These are phyloP conservation scores for Micrastur ruficollis DNA, from an alignment of 2,797 vertebrate genomes.

Conservation along the genomic window DNA sequence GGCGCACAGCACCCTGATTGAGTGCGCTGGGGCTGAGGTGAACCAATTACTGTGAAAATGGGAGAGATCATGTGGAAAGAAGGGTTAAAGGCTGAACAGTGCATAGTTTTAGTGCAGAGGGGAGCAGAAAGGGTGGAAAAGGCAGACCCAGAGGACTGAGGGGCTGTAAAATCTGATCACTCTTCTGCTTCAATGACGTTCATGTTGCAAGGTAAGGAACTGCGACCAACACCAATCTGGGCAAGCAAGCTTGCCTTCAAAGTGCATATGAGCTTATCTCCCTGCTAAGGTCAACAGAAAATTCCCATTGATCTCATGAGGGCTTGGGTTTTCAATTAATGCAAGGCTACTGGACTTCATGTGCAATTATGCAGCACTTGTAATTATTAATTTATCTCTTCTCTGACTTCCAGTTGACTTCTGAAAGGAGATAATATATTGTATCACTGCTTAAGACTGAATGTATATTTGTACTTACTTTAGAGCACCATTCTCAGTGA, in stretches of 20 bases:
- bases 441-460: not conserved
- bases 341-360: not conserved
- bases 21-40: not conserved
- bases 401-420: constrained; percentile 24
- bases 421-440: not conserved
- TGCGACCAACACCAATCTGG: not conserved
- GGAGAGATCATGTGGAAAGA: not conserved
- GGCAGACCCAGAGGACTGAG: not conserved
- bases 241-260: not conserved
- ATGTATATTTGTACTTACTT: not conserved
- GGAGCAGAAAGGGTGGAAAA: not conserved
- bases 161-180: not conserved
- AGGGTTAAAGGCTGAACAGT: not conserved
- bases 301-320: constrained; percentile 10
- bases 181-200: not conserved
- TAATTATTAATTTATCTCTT: constrained; percentile 53
- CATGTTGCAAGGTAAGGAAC: not conserved
- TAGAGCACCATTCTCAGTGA: not conserved
- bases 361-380: constrained; percentile 14
- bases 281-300: constrained; percentile 19
- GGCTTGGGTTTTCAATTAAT: constrained; percentile 28
- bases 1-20: not conserved
- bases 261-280: not conserved
- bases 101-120: not conserved
- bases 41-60: constrained; percentile 24